A percentile compares a stretch with the other conserved stretches of the same genome.
phyloP scores from a whole-genome alignment of 2,797 vertebrate genomes.

The Anabacerthia variegaticeps region DNA sequence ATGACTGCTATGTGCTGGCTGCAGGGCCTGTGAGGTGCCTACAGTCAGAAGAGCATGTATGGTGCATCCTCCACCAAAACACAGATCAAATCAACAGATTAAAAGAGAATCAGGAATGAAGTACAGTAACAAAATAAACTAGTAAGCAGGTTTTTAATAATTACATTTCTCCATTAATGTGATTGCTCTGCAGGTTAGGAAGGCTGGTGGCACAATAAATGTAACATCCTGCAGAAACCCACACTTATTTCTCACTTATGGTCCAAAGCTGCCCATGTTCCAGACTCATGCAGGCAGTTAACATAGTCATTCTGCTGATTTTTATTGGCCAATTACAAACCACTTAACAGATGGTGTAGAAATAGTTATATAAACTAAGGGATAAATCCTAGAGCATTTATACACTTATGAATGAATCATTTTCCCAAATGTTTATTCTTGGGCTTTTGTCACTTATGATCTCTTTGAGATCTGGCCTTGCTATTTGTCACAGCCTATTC shows the following conservation, averaged over 20 bases:
- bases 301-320: not conserved
- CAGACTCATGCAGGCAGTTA: not conserved
- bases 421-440: not conserved
- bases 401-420: not conserved
- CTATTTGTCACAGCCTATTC: not conserved
- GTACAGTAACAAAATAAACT: not conserved
- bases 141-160: not conserved
- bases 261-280: not conserved
- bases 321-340: not conserved
- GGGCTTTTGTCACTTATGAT: not conserved
- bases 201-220: not conserved
- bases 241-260: not conserved
- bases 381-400: not conserved
- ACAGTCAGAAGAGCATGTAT: not conserved
- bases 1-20: not conserved
- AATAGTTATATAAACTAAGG: not conserved
- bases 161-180: not conserved
- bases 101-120: not conserved
- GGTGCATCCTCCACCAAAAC: not conserved
- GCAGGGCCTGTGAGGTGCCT: not conserved
- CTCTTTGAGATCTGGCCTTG: not conserved
- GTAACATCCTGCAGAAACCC: not conserved
- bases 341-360: not conserved
- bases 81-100: not conserved
- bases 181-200: not conserved